Evolutionary conservation across 2,797 vertebrate species (phyloP), one percentile per base, ranked within the genome.

Genomic region (Gorsachius magnificus): DNA sequence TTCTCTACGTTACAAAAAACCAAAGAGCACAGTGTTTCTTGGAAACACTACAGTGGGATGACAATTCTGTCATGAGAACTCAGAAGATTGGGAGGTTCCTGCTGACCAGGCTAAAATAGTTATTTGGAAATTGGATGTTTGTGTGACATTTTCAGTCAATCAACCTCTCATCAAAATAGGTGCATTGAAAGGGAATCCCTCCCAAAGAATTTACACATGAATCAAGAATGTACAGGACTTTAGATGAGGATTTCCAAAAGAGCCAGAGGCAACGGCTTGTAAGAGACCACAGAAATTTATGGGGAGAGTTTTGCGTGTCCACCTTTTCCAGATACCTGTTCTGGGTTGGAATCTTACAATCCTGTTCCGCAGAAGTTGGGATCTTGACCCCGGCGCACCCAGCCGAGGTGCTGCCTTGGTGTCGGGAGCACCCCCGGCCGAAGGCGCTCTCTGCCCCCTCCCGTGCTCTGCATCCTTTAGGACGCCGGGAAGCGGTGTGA

Each of bases 1-100:
- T 95, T 94, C 93, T 92, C 91, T 95, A 50, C 14, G 72, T 60
- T 54, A 66, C 76, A 90, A 76, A 90, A 76, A 84, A 71, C 29
- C 69, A 72, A 74, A 64, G 58, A 68, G 3, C 63, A 84, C 77
- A 95, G 53, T 90, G 89, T 91, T 97, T 96, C 95, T 96, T 90
- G 57, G 71, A 94, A 95, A 90, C n/a, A 31, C 38, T 79, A n/a
- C 41, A 61, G 13, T 20, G 46, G 79, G 54, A 70, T 71, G 81
- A 25, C 69, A 83, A 45, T 74, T 89, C 41, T 93, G 31, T 68
- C 7, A 14, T 5, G n/a, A 66, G 70, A 90, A 71, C 26, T 64
- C 69, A 50, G 61, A 81, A 83, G 11, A 60, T 29, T 33, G 69
- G 45, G 18, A 87, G 28, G 11, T 81, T 86, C 63, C 43, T 35